These are phyloP conservation scores for Platyscapa corneri DNA, from an alignment of 1,140 invertebrate genomes.

Conservation along the genomic window DNA sequence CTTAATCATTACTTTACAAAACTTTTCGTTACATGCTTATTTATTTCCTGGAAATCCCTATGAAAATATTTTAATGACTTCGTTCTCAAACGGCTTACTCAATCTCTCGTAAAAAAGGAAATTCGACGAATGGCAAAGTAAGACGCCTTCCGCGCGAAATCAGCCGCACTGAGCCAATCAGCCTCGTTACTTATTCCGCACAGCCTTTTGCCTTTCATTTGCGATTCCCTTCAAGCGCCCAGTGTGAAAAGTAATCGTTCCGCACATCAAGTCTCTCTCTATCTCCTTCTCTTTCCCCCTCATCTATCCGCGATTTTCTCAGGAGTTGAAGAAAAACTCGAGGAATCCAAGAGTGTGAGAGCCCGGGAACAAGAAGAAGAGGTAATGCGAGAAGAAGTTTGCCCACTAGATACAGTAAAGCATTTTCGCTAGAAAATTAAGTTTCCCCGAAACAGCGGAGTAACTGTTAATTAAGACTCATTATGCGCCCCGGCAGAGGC, in stretches of 20 bases:
- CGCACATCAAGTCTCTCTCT: constrained; percentile 4
- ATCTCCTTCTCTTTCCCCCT: neutral
- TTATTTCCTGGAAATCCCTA: constrained; percentile 2
- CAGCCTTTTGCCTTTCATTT: constrained; percentile 38
- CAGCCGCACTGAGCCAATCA: constrained; percentile 11
- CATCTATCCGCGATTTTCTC: constrained; percentile 18
- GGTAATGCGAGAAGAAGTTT: constrained; percentile 8
- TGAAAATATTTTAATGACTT: constrained; percentile 42
- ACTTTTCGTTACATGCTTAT: neutral
- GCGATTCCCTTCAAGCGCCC: constrained; percentile 16
- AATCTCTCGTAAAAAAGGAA: constrained; percentile 22
- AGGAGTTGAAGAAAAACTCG: constrained; percentile 16
- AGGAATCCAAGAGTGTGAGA: constrained; percentile 10
- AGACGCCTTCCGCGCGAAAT: constrained; percentile 45
- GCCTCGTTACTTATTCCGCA: constrained; percentile 50
- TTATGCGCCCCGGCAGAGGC: constrained; percentile 63
- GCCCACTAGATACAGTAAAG: neutral
- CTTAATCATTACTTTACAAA: neutral
- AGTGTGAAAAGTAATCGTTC: constrained; percentile 37
- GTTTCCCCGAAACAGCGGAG: constrained; percentile 70
- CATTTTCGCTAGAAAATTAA: constrained; percentile 66
- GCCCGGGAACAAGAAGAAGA: neutral
- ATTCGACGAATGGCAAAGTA: constrained; percentile 31
- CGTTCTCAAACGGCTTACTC: constrained; percentile 10
- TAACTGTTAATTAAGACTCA: constrained; percentile 76